These are phyloP conservation scores for Trisateles emortualis DNA, from an alignment of 2,888 invertebrate species.

Conservation along the genomic window DNA sequence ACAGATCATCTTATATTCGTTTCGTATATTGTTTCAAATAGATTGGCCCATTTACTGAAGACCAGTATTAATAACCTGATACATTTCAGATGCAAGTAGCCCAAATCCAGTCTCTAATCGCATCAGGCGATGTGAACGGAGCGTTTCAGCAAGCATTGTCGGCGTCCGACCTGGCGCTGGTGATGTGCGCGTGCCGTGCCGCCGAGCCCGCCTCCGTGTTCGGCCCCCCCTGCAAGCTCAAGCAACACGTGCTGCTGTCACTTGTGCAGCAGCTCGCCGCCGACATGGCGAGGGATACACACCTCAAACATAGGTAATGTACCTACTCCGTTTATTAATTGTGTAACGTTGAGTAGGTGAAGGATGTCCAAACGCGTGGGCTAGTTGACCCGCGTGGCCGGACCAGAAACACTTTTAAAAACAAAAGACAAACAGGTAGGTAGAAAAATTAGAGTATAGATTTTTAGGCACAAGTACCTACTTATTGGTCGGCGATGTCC, in stretches of 20 bases:
- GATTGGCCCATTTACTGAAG: no score
- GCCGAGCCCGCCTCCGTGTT: conserved; percentile 94
- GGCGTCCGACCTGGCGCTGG: conserved; percentile 95
- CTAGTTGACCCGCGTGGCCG: no score
- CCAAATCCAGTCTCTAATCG: conserved; percentile 90
- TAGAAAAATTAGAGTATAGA: no score
- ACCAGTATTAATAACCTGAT: not conserved
- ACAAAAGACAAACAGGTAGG: no score
- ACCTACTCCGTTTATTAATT: not conserved
- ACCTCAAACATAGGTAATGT: conserved; percentile 69
- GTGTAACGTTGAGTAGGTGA: no score
- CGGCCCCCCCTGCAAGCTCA: conserved; percentile 90
- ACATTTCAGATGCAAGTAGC: conserved; percentile 85
- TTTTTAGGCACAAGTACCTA: no score
- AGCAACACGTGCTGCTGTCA: conserved; percentile 96
- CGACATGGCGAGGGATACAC: conserved; percentile 93
- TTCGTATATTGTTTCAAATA: no score
- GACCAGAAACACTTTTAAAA: no score
- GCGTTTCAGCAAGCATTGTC: conserved; percentile 96
- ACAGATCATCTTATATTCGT: no score
- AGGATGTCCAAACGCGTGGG: no score
- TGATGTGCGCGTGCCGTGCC: conserved; percentile 94
- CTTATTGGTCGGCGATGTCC: no score
- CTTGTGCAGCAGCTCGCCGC: conserved; percentile 97
- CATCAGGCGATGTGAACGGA: conserved; percentile 92